Evolutionary conservation across 92 coral and sea anemone species (phyloP), one percentile per base, ranked within the genome.

Genomic region (Actinernus sp.): DNA sequence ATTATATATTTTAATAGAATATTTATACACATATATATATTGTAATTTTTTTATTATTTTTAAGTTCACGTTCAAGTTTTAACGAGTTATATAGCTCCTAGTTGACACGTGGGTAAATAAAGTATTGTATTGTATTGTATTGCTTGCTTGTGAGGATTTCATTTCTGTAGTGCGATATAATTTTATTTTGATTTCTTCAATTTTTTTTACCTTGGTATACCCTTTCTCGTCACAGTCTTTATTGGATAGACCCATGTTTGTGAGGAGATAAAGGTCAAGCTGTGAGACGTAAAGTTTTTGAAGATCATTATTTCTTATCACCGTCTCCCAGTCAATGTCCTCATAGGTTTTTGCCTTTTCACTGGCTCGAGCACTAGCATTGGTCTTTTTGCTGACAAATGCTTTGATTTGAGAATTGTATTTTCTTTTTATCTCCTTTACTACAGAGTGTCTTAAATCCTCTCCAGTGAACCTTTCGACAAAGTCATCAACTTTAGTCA

Each of bases 281-380:
- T 73, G 61, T 12, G 72, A 73, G 10, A 73, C 72, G 28, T 73
- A 73, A 12, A 73, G 71, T 37, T 61, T 73, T 14, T 34, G 4
- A 6, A 73, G 27, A 16, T 47, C 39, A 43, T 73, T 61, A 17
- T 48, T 23, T 16, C 38, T 11, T 18, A 60, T 36, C 28, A 29
- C 61, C 21, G 47, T 49, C 13, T 41, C 27, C 81, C 72, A 73
- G 46, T 73, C 59, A 30, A 73, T 31, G 8, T 73, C 81, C 13
- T 22, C 41, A 24, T 30, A 73, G 34, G 58, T 31, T 39, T 45
- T 73, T 45, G 81, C 81, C 40, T 73, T 73, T 43, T 73, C 72
- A 23, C 38, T 39, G 31, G 71, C 81, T 39, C 60, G 60, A 22
- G 51, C 71, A 43, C 49, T 45, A 14, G 81, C 61, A 10, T 58